phyloP scores from a whole-genome alignment of 2,113 vertebrate species.

The Pycnonotus jocosus region DNA sequence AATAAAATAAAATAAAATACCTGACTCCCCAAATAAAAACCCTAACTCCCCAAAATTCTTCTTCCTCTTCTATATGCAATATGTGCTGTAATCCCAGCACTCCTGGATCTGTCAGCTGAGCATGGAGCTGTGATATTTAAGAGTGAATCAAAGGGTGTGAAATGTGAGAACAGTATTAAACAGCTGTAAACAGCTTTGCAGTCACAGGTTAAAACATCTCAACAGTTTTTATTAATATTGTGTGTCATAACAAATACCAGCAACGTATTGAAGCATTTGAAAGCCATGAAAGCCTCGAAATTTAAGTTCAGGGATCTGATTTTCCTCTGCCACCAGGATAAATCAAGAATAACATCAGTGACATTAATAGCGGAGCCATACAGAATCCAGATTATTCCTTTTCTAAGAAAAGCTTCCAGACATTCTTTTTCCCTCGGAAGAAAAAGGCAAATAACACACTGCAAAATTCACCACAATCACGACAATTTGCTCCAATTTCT shows the following conservation, averaged over 20 bases:
- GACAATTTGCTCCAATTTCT: not conserved
- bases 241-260: slow-evolving; percentile 11
- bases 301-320: not conserved
- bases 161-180: slow-evolving; percentile 15
- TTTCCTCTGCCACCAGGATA: not conserved
- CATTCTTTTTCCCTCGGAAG: not conserved
- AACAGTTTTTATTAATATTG: slow-evolving; percentile 38
- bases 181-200: slow-evolving; percentile 19
- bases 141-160: not conserved
- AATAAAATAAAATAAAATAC: not conserved
- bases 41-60: not conserved
- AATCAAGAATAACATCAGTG: not conserved
- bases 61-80: not conserved
- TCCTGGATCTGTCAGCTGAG: not conserved
- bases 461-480: not conserved
- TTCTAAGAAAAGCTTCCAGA: not conserved
- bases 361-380: not conserved
- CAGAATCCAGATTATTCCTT: slow-evolving; percentile 2
- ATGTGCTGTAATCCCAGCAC: not conserved
- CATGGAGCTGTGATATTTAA: not conserved
- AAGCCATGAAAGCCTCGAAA: slow-evolving; percentile 4
- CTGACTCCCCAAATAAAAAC: not conserved
- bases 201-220: slow-evolving; percentile 35
- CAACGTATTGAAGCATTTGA: not conserved
- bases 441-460: not conserved